A percentile compares a stretch with the other conserved stretches of the same genome.
Evolutionary conservation across 2,797 vertebrate species (phyloP).

Genomic region (Brotula barbata): DNA sequence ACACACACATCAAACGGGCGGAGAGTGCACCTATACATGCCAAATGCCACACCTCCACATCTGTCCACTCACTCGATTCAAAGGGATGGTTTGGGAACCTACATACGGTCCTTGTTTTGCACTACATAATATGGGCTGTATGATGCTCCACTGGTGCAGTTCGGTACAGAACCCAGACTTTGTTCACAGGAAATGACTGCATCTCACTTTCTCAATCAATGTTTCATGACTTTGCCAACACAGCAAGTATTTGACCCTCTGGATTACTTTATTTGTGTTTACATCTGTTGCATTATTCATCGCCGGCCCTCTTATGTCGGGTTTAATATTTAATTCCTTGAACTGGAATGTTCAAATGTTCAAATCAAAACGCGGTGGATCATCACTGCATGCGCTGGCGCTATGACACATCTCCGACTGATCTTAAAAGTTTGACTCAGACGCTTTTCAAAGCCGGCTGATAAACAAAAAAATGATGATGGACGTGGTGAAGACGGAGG

Average conservation of each 20-base stretch:
- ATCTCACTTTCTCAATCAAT: constrained; percentile 48
- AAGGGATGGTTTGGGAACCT: not conserved
- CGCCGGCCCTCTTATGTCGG: not conserved
- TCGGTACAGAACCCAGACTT: constrained; percentile 1
- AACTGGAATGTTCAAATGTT: constrained; percentile 7
- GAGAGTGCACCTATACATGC: not conserved
- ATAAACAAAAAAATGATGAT: not conserved
- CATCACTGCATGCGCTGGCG: constrained; percentile 7
- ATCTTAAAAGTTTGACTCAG: not conserved
- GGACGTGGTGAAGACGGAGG: not conserved
- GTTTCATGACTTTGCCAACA: constrained; percentile 35
- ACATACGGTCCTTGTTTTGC: too few species aligned
- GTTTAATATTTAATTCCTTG: constrained; percentile 18
- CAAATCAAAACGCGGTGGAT: constrained; percentile 8
- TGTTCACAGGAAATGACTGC: constrained; percentile 24
- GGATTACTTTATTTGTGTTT: constrained; percentile 30
- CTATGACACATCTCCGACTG: not conserved
- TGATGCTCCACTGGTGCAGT: too few species aligned
- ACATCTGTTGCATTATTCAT: constrained; percentile 27
- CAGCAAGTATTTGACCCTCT: constrained; percentile 10
- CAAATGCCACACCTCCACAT: not conserved
- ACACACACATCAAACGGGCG: constrained; percentile 8
- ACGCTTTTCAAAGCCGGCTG: not conserved
- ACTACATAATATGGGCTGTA: too few species aligned
- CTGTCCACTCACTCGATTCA: not conserved